Percentiles rank a stretch among this genome's conserved stretches.
phyloP scores from a whole-genome alignment of 2,797 vertebrate genomes.

The Etheostoma nigrum region DNA sequence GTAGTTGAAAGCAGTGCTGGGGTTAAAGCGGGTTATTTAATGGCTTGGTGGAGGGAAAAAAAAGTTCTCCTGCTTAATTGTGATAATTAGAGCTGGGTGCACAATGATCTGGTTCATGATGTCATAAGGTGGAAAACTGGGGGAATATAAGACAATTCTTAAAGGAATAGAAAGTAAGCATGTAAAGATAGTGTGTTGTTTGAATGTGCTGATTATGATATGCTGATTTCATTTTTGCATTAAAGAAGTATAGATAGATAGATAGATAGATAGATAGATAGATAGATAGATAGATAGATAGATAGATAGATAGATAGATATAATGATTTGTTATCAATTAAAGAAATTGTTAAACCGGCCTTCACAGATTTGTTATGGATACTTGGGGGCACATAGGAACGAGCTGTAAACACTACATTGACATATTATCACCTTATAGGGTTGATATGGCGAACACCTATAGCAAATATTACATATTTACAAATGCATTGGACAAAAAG shows the following conservation, averaged over 20 bases:
- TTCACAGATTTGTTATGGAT: neutral
- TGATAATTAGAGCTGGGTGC: slow-evolving; percentile 64
- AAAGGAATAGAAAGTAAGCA: neutral
- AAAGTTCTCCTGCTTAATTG: slow-evolving; percentile 71
- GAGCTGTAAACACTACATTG: neutral
- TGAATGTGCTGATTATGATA: too few species aligned
- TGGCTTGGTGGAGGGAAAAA: slow-evolving; percentile 36
- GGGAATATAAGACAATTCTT: neutral
- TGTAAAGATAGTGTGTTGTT: too few species aligned
- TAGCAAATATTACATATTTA: neutral
- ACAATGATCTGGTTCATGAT: slow-evolving; percentile 17
- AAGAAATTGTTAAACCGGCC: neutral
- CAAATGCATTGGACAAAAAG: neutral
- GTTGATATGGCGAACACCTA: neutral
- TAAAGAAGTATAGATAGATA: neutral
- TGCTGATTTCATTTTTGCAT: neutral
- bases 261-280: too few species aligned
- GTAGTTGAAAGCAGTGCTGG: slow-evolving; percentile 64
- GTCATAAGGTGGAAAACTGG: slow-evolving; percentile 13
- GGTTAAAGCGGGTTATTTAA: slow-evolving; percentile 74
- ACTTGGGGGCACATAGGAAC: neutral
- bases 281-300: too few species aligned
- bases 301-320: too few species aligned
- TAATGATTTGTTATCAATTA: too few species aligned
- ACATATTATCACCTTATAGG: neutral